Conservation (phyloP, 2,113 vertebrate species). For the Azemiops feae region DNA sequence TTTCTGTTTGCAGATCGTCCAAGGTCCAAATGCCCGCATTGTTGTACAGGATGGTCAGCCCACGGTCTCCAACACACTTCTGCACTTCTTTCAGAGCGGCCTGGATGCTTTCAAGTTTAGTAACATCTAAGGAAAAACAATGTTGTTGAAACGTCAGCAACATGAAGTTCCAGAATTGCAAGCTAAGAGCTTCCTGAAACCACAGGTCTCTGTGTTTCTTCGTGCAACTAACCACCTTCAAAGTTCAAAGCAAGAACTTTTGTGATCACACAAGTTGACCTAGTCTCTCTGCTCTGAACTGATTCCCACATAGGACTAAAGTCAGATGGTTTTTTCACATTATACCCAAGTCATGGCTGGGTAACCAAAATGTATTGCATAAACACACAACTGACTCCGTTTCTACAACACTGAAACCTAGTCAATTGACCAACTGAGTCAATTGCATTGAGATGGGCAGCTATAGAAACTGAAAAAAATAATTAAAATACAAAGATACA, state of each 20-base stretch:
- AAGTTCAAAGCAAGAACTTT: background rate
- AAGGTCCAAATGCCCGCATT: background rate
- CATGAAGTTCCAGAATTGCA: too few relatives aligned
- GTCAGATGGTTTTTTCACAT: background rate
- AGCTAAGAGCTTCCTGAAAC: background rate
- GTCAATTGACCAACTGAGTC: too few relatives aligned
- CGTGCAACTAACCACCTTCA: background rate
- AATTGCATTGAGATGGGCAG: too few relatives aligned
- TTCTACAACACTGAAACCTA: background rate
- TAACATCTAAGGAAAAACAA: too few relatives aligned
- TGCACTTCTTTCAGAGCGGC: background rate
- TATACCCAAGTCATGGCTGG: background rate
- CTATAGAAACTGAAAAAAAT: too few relatives aligned
- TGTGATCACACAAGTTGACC: background rate
- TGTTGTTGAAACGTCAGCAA: too few relatives aligned
- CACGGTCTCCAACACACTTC: background rate
- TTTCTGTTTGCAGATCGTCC: background rate
- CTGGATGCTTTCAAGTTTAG: background rate
- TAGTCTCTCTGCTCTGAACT: background rate
- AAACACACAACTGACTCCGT: background rate
- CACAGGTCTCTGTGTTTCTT: background rate
- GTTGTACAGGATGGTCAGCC: background rate
- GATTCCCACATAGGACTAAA: background rate
- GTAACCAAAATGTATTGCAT: background rate
- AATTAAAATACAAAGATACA: background rate